Percentiles rank a stretch among this genome's conserved stretches.
These are phyloP conservation scores for Tauraco hartlaubi DNA, from an alignment of 2,797 vertebrate species.

Conservation along the genomic window DNA sequence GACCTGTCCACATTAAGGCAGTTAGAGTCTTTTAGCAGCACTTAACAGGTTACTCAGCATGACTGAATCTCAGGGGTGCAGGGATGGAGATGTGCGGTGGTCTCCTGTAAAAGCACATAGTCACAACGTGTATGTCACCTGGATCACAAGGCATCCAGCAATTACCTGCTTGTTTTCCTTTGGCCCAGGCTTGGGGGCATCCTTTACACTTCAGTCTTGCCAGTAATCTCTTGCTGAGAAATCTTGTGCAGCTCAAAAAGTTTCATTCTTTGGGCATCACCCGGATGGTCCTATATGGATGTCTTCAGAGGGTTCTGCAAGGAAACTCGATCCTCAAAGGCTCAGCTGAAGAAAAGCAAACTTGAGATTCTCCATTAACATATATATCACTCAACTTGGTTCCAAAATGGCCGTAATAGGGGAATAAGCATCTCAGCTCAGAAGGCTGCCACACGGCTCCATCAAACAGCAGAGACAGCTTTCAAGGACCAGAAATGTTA, in stretches of 20 bases:
- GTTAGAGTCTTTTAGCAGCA: neutral
- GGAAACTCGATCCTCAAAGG: neutral
- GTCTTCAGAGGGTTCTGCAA: neutral
- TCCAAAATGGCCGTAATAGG: neutral
- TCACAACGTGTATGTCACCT: neutral
- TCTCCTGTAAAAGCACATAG: neutral
- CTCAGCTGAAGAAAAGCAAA: neutral
- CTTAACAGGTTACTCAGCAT: neutral
- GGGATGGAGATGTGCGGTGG: too few species aligned
- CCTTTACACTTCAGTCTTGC: neutral
- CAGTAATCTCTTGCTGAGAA: neutral
- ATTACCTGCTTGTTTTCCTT: neutral
- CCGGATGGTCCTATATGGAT: fast-evolving
- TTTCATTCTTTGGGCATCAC: neutral
- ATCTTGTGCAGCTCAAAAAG: neutral
- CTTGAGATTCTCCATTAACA: neutral
- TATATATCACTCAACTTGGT: neutral
- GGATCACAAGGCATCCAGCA: neutral
- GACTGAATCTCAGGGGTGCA: fast-evolving
- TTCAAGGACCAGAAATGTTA: neutral
- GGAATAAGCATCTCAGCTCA: neutral
- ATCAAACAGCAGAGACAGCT: neutral
- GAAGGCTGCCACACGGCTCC: neutral
- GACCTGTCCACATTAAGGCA: neutral
- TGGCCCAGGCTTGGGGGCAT: neutral